phyloP scores from a whole-genome alignment of 2,113 vertebrate genomes.

The Zosterops hypoxanthus region DNA sequence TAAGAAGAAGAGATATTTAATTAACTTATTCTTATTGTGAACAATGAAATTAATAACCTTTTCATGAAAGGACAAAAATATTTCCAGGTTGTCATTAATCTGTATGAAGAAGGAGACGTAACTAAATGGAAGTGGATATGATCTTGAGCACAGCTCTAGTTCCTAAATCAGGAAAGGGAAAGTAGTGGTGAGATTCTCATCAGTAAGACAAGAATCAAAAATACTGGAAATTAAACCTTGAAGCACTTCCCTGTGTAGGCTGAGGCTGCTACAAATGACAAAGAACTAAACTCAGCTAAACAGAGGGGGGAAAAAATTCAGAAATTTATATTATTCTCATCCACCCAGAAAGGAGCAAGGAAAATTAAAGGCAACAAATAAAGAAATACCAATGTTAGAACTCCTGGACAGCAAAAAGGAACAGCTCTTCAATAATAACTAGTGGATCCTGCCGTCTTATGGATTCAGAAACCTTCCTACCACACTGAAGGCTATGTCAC shows the following conservation, averaged over 20 bases:
- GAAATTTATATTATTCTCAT: not conserved
- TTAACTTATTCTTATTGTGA: not conserved
- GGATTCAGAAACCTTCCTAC: not conserved
- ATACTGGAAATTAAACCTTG: not conserved
- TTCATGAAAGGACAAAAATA: not conserved
- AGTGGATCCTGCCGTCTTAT: not conserved
- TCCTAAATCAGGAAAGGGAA: not conserved
- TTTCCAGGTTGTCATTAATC: not conserved
- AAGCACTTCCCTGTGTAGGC: not conserved
- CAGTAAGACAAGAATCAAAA: not conserved
- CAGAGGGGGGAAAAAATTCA: accelerated
- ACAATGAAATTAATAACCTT: not conserved
- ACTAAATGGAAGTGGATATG: not conserved
- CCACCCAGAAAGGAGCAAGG: not conserved
- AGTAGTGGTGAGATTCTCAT: not conserved
- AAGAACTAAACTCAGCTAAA: not conserved
- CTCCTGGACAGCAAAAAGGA: not conserved
- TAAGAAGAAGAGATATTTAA: not conserved
- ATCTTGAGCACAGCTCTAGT: not conserved
- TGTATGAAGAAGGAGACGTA: not conserved
- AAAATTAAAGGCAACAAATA: not conserved
- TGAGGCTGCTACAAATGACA: not conserved
- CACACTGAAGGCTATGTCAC: not conserved
- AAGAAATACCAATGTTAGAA: not conserved
- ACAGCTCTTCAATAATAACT: not conserved